phyloP scores from a whole-genome alignment of 2,888 invertebrate genomes.

The Hypselothyrea guttata region DNA sequence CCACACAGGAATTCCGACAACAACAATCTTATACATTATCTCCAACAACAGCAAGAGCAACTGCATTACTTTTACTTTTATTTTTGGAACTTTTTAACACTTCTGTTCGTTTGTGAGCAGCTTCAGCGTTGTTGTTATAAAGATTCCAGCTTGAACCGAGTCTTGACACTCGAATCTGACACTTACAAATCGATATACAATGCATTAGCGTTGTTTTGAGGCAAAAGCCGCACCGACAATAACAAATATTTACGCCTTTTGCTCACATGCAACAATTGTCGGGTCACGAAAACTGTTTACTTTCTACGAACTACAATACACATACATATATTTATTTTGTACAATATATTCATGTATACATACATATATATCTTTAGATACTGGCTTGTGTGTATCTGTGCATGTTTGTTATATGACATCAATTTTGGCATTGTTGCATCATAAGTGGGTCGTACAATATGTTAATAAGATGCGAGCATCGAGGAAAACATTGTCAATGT shows the following conservation, averaged over 20 bases:
- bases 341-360: neutral
- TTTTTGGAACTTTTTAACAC: constrained; percentile 40
- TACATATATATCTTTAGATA: neutral
- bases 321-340: neutral
- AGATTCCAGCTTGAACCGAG: too few species aligned
- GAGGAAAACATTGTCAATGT: neutral
- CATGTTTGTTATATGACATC: constrained; percentile 9
- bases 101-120: constrained; percentile 24
- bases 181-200: constrained; percentile 32
- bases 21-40: too few species aligned
- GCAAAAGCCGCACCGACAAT: constrained; percentile 11
- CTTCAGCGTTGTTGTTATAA: neutral
- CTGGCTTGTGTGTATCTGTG: neutral
- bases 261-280: constrained; percentile 25
- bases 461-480: constrained; percentile 1
- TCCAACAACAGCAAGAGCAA: constrained; percentile 1
- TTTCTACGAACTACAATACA: constrained; percentile 34
- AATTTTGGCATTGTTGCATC: constrained; percentile 7
- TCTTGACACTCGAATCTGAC: neutral
- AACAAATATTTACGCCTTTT: constrained; percentile 40
- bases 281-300: constrained; percentile 49
- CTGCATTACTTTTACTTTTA: constrained; percentile 37
- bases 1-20: neutral
- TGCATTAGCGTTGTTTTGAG: constrained; percentile 44
- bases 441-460: constrained; percentile 25